Percentiles rank a stretch among this genome's conserved stretches.
Evolutionary conservation across 2,888 invertebrate genomes (phyloP).

Genomic region (Anaspis maculata): DNA sequence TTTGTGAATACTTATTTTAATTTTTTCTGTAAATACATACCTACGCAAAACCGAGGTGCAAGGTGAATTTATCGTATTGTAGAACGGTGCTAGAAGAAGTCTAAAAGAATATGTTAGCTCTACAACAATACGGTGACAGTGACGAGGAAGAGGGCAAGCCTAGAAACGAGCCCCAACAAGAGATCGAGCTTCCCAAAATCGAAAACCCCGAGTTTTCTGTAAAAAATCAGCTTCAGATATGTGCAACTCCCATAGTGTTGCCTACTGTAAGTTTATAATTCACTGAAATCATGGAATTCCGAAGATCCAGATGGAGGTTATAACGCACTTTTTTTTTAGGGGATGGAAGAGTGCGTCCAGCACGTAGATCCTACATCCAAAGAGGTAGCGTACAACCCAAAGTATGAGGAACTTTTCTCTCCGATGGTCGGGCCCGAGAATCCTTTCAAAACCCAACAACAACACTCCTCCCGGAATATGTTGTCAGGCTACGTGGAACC

Average conservation of each 20-base stretch:
- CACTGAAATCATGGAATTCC: background rate
- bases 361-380: slow-evolving; percentile 72
- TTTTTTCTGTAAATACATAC: too few species aligned
- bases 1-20: too few species aligned
- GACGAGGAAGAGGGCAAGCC: slow-evolving; percentile 48
- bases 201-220: slow-evolving; percentile 50
- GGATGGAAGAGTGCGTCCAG: slow-evolving; percentile 58
- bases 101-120: slow-evolving; percentile 63
- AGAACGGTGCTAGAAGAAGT: too few species aligned
- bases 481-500: slow-evolving; percentile 91
- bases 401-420: slow-evolving; percentile 89
- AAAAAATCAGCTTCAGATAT: slow-evolving; percentile 58
- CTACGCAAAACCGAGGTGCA: too few species aligned
- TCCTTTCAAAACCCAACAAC: slow-evolving; percentile 86
- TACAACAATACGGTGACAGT: slow-evolving; percentile 66
- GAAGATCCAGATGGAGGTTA: background rate
- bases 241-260: slow-evolving; percentile 76
- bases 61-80: too few species aligned
- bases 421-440: slow-evolving; percentile 88
- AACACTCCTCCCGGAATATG: slow-evolving; percentile 81
- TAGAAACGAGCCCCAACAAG: background rate
- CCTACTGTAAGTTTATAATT: slow-evolving; percentile 54
- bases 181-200: slow-evolving; percentile 42
- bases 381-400: slow-evolving; percentile 86
- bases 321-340: slow-evolving; percentile 41